These are phyloP conservation scores for Cyclargus thomasi DNA, from an alignment of 1,140 invertebrate species.

Conservation along the genomic window DNA sequence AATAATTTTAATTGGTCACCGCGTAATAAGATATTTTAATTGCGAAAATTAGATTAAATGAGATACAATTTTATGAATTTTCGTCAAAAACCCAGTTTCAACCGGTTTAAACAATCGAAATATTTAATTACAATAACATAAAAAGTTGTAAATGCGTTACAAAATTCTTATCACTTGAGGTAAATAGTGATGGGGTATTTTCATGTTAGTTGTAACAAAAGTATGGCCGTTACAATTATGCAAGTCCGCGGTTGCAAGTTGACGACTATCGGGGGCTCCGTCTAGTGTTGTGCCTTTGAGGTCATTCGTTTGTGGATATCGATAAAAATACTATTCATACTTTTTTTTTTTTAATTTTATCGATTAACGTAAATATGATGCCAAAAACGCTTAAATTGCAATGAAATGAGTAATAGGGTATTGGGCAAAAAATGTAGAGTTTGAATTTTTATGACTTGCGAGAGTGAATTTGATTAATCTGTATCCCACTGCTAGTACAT, in stretches of 20 bases:
- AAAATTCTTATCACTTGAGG: neutral
- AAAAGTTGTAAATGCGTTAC: neutral
- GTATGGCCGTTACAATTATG: slow-evolving; percentile 59
- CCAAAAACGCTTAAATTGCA: neutral
- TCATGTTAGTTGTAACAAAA: slow-evolving; percentile 20
- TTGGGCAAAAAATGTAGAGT: too few species aligned
- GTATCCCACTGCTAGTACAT: too few species aligned
- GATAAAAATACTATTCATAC: slow-evolving; percentile 27
- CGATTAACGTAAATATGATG: neutral
- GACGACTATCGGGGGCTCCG: slow-evolving; percentile 42
- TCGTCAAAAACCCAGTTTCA: neutral
- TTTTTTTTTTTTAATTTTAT: neutral
- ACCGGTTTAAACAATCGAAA: neutral
- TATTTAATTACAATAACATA: neutral
- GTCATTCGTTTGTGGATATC: slow-evolving; percentile 51
- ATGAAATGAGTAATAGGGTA: neutral
- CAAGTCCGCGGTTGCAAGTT: slow-evolving; percentile 54
- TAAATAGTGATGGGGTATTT: slow-evolving; percentile 24
- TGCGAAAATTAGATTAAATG: neutral
- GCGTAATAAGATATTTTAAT: neutral
- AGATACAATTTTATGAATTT: neutral
- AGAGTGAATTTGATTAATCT: too few species aligned
- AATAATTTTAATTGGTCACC: neutral
- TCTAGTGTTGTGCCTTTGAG: slow-evolving; percentile 43
- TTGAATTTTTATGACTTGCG: too few species aligned